Percentiles rank a stretch among this genome's conserved stretches.
phyloP scores from a whole-genome alignment of 2,888 invertebrate species.

The Caenorhabditis wallacei region DNA sequence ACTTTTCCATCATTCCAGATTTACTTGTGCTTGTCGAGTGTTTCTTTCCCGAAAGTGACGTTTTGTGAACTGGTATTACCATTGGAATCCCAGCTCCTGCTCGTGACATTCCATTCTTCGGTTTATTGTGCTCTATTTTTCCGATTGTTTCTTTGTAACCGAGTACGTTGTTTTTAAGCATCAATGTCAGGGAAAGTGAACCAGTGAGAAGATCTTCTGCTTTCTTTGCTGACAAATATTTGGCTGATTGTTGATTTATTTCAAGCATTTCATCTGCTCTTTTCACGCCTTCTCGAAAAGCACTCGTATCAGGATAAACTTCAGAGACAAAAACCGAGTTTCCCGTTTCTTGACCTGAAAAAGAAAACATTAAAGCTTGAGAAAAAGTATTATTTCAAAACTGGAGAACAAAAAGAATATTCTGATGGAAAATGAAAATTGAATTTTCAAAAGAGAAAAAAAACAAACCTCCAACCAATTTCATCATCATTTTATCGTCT shows the following conservation, averaged over 20 bases:
- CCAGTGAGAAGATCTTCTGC: constrained; percentile 72
- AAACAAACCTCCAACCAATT: constrained; percentile 53
- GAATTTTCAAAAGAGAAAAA: background rate
- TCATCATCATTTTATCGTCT: constrained; percentile 57
- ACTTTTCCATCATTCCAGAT: constrained; percentile 80
- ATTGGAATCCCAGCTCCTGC: constrained; percentile 52
- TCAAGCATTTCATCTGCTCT: constrained; percentile 93
- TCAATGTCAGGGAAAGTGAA: constrained; percentile 88
- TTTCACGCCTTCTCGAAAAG: constrained; percentile 96
- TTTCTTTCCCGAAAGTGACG: constrained; percentile 31
- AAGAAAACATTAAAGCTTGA: background rate
- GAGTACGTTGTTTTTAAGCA: constrained; percentile 96
- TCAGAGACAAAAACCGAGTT: constrained; percentile 58
- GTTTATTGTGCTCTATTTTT: constrained; percentile 49
- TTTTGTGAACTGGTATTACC: constrained; percentile 68
- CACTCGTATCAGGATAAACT: constrained; percentile 94
- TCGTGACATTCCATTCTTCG: constrained; percentile 36
- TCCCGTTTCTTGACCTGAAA: constrained; percentile 49
- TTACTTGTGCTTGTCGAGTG: constrained; percentile 51
- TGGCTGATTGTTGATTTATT: constrained; percentile 97
- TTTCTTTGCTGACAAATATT: constrained; percentile 92
- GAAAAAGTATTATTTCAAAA: background rate
- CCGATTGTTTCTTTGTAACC: constrained; percentile 80
- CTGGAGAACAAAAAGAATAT: too few relatives aligned
- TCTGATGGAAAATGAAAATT: background rate